Conservation (phyloP, 2,113 vertebrate genomes). For the Dolichallabes microphthalmus region DNA sequence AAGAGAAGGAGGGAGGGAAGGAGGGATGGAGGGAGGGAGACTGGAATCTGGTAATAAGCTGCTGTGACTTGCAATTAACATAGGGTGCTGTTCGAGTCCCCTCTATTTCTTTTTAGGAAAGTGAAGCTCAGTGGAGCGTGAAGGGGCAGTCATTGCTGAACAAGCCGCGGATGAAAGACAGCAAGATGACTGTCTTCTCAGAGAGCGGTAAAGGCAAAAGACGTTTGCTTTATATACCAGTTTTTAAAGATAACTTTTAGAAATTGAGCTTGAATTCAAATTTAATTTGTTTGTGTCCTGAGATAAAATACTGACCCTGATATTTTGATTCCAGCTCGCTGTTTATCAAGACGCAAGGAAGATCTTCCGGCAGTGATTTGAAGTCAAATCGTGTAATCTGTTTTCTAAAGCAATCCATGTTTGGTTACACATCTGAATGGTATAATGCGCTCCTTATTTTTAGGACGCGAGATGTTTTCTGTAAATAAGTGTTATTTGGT, state of each 20-base stretch:
- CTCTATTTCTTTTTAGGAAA: constrained; percentile 51
- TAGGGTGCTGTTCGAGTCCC: constrained; percentile 39
- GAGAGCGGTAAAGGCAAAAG: not conserved
- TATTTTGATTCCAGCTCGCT: not conserved
- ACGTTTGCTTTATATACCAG: not conserved
- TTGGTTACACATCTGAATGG: not conserved
- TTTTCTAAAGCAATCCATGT: not conserved
- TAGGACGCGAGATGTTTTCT: not conserved
- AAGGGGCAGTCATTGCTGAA: constrained; percentile 44
- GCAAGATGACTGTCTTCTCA: constrained; percentile 26
- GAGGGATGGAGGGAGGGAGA: not conserved
- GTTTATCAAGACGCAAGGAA: not conserved
- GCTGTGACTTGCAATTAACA: constrained; percentile 44
- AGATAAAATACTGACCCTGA: not conserved
- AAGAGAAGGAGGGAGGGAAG: not conserved
- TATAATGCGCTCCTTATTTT: not conserved
- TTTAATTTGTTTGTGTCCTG: not conserved
- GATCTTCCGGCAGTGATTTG: not conserved
- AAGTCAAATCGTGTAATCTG: not conserved
- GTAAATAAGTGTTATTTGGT: not conserved
- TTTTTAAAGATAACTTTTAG: not conserved
- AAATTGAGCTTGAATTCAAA: not conserved
- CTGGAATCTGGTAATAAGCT: constrained; percentile 23
- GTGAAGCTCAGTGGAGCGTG: constrained; percentile 49
- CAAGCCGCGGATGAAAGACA: constrained; percentile 40